A percentile compares a stretch with the other conserved stretches of the same genome.
Evolutionary conservation across 2,797 vertebrate species (phyloP).

Genomic region (Propithecus deckenii): DNA sequence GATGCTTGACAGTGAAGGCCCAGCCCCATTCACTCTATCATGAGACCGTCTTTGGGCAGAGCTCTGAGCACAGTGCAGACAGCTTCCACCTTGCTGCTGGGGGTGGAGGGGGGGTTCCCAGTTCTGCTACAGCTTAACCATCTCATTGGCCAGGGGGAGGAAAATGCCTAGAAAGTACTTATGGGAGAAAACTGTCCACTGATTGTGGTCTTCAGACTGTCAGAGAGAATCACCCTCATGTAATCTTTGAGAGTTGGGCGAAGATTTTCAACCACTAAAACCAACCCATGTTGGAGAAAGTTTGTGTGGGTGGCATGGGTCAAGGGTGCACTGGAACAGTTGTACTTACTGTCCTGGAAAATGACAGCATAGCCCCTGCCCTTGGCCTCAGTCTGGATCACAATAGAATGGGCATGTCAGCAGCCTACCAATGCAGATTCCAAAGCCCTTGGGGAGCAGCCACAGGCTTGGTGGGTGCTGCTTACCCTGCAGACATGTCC

Average conservation of each 20-base stretch:
- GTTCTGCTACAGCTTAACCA: neutral
- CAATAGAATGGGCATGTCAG: neutral
- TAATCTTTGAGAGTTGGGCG: neutral
- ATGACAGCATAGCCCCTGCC: neutral
- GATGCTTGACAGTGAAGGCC: neutral
- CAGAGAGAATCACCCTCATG: neutral
- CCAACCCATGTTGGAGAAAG: neutral
- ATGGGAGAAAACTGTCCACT: neutral
- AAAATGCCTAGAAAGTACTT: neutral
- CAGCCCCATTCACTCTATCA: neutral
- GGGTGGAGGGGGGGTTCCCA: neutral
- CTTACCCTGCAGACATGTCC: neutral
- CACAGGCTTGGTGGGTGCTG: neutral
- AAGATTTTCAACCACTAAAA: conserved; percentile 2
- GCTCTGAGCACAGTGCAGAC: neutral
- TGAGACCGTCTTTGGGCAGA: neutral
- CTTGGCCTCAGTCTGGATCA: neutral
- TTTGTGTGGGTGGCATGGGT: neutral
- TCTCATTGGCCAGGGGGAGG: neutral
- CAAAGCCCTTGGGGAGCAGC: neutral
- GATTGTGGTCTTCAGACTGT: neutral
- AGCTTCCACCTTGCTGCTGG: neutral
- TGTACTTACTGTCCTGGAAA: neutral
- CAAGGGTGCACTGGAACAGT: neutral
- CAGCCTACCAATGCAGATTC: neutral